Evolutionary conservation across 2,888 invertebrate genomes (phyloP).

Genomic region (Plagiodera versicolora): DNA sequence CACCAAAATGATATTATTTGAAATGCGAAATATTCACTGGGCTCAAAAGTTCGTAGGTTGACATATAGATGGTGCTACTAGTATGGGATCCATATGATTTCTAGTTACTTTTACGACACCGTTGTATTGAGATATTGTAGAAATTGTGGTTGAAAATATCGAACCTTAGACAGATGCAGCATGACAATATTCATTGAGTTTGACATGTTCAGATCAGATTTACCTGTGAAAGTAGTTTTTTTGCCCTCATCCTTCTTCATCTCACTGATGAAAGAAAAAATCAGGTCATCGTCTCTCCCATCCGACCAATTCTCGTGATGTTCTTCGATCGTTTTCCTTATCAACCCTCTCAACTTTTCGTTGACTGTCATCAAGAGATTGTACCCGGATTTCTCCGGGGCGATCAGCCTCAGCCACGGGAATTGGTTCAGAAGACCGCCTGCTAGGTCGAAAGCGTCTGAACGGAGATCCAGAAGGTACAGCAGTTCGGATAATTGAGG

Average conservation of each 20-base stretch:
- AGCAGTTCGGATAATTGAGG: slow-evolving; percentile 54
- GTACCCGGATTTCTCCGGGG: slow-evolving; percentile 64
- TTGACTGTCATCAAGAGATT: slow-evolving; percentile 62
- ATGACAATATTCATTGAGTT: too few relatives aligned
- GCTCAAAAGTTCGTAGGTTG: too few relatives aligned
- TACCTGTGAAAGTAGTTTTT: slow-evolving; percentile 55
- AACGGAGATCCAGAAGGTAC: slow-evolving; percentile 56
- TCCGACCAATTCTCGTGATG: slow-evolving; percentile 57
- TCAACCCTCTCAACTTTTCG: slow-evolving; percentile 57
- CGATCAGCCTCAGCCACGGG: slow-evolving; percentile 66
- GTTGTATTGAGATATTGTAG: too few relatives aligned
- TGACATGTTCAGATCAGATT: neutral
- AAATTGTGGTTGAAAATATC: too few relatives aligned
- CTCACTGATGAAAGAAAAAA: slow-evolving; percentile 65
- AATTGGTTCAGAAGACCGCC: slow-evolving; percentile 59
- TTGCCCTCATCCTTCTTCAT: slow-evolving; percentile 54
- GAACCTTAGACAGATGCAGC: too few relatives aligned
- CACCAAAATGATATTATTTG: too few relatives aligned
- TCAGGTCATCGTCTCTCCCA: slow-evolving; percentile 60
- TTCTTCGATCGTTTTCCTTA: slow-evolving; percentile 61
- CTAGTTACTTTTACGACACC: too few relatives aligned
- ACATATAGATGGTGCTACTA: too few relatives aligned
- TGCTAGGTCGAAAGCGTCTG: slow-evolving; percentile 56
- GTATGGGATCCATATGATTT: too few relatives aligned
- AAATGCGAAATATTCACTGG: too few relatives aligned